Base-by-base conservation (phyloP, 2,113 vertebrate species). In the Spheniscus mendiculus region DNA sequence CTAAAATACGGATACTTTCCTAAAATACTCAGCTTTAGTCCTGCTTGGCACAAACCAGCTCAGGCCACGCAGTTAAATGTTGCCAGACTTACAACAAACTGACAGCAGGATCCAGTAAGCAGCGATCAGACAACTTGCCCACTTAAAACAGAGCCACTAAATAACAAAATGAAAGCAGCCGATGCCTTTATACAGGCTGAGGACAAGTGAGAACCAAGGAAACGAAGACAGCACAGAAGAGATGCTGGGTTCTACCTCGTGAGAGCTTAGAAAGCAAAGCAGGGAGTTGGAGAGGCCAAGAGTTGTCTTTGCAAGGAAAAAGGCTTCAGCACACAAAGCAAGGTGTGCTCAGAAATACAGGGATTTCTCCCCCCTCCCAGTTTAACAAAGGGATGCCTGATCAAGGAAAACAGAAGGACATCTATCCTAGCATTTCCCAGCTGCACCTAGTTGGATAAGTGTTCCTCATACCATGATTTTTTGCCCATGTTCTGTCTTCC, bases 161-260 rank as follows among this genome's bases (percentile, higher is more conserved):
- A 32, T 9, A 73, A 53, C 30, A 62, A 49, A 80, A 69, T 0
- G 0, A 52, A 62, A 66, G 26, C 52, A 69, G 53, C 4, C 10
- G 2, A 12, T 87, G n/a, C 47, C 32, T 83, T 90, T 34, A 23
- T 7, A 25, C 10, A 15, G 20, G 21, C 58, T 36, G 49, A 80
- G 86, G 58, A 49, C 44, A 38, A 49, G 44, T 1, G 7, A 85
- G 52, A 92, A 23, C 26, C 34, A 58, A 23, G 34, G 70, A 71
- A 47, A 53, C 4, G 4, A 90, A 74, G 42, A 34, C 32, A 62
- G 36, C 36, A 36, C 34, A 11, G 47, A 32, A 34, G 42, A 73
- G 19, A 21, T 58, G 67, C 52, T 77, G 11, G 5, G 3, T 70
- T 45, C 66, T n/a, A 20, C 55, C 15, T 77, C 2, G 0, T 4